phyloP scores from a whole-genome alignment of 1,140 invertebrate species.

The Aphelenchoides fujianensis region DNA sequence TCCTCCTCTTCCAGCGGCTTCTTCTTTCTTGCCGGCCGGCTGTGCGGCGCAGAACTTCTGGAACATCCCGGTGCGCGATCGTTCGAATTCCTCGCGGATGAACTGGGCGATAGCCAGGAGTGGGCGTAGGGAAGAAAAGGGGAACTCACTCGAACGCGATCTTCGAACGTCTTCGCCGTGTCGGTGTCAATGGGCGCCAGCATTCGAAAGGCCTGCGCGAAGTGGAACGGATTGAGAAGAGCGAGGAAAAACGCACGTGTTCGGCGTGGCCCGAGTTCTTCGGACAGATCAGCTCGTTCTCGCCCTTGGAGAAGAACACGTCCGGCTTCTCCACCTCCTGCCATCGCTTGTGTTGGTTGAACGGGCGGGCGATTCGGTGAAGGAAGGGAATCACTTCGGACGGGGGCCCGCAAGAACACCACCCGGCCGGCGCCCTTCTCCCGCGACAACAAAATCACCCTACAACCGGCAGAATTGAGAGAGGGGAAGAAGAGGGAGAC shows the following conservation, averaged over 20 bases:
- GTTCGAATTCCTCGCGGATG: slow-evolving; percentile 75
- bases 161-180: slow-evolving; percentile 62
- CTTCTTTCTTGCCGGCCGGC: not conserved
- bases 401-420: slow-evolving; percentile 36
- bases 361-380: slow-evolving; percentile 67
- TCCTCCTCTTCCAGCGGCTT: slow-evolving; percentile 37
- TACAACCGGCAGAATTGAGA: slow-evolving; percentile 43
- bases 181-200: no score
- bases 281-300: slow-evolving; percentile 64
- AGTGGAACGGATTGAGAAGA: slow-evolving; percentile 68
- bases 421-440: slow-evolving; percentile 62
- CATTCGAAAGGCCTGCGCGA: slow-evolving; percentile 63
- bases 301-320: not conserved
- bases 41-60: slow-evolving; percentile 49
- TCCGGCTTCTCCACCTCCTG: not conserved
- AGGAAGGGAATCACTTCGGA: slow-evolving; percentile 40
- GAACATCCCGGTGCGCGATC: slow-evolving; percentile 70
- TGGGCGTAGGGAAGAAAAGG: slow-evolving; percentile 61
- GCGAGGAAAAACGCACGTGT: no score
- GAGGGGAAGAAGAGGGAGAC: not conserved
- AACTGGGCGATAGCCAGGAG: slow-evolving; percentile 62
- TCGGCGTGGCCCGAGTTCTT: slow-evolving; percentile 71
- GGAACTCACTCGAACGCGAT: not conserved
- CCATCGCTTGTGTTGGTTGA: slow-evolving; percentile 59
- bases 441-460: slow-evolving; percentile 16